A percentile compares a stretch with the other conserved stretches of the same genome.
Evolutionary conservation across 1,140 invertebrate species (phyloP).

Genomic region (Lanistes nyassanus): DNA sequence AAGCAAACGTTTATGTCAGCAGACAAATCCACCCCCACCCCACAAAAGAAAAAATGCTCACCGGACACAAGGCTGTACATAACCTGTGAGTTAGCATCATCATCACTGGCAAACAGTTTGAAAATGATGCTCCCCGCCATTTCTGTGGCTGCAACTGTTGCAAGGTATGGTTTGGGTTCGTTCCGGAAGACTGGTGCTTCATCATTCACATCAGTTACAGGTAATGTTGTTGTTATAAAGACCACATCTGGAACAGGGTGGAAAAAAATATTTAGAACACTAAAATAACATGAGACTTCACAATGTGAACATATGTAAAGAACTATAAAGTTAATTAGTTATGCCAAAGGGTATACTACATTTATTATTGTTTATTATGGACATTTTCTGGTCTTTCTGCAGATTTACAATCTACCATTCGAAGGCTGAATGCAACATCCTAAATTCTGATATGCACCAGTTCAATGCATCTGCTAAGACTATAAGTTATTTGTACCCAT

Average conservation of each 20-base stretch:
- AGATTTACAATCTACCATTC: no score
- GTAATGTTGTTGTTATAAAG: conserved; percentile 32
- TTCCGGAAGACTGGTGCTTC: conserved; percentile 49
- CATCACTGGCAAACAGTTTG: conserved; percentile 47
- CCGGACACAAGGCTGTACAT: conserved; percentile 50
- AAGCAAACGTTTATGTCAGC: no score
- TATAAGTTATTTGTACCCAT: no score
- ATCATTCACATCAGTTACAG: conserved; percentile 50
- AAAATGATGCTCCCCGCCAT: conserved; percentile 40
- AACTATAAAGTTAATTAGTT: neutral
- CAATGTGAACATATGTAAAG: neutral
- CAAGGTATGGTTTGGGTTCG: conserved; percentile 47
- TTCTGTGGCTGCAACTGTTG: conserved; percentile 46
- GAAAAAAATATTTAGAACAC: neutral
- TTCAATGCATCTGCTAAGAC: no score
- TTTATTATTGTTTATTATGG: neutral
- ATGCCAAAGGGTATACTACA: neutral
- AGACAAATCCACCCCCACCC: neutral
- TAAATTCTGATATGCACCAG: no score
- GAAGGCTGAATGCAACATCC: no score
- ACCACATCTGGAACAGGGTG: conserved; percentile 47
- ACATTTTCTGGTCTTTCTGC: neutral
- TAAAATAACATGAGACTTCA: neutral
- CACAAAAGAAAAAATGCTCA: conserved; percentile 23
- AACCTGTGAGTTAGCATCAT: conserved; percentile 43